These are phyloP conservation scores for Ypsolopha sequella DNA, from an alignment of 2,888 invertebrate species.

Conservation along the genomic window DNA sequence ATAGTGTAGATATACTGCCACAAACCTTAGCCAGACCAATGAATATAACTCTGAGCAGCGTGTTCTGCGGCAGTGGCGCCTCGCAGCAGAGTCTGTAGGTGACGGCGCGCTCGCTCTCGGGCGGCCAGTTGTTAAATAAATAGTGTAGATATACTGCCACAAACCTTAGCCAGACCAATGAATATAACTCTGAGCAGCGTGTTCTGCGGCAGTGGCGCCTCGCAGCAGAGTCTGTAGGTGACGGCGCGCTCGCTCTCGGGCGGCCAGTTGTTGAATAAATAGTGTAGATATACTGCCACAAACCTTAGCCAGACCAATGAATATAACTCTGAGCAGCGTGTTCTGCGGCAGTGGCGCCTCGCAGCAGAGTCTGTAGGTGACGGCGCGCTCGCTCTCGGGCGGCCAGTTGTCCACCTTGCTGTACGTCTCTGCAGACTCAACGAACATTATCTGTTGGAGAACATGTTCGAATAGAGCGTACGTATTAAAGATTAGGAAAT, in stretches of 20 bases:
- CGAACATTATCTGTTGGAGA: constrained; percentile 70
- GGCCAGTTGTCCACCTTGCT: constrained; percentile 92
- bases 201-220: constrained; percentile 89
- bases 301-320: constrained; percentile 83
- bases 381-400: constrained; percentile 87
- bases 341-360: constrained; percentile 92
- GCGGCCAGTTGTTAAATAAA: constrained; percentile 75
- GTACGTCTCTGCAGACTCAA: constrained; percentile 85
- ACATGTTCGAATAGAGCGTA: not conserved
- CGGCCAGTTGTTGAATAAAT: constrained; percentile 44
- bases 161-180: constrained; percentile 83
- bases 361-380: constrained; percentile 83
- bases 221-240: constrained; percentile 84
- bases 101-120: constrained; percentile 87
- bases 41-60: constrained; percentile 83
- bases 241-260: constrained; percentile 88
- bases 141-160: no score
- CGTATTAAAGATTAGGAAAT: not conserved
- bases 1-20: no score
- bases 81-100: constrained; percentile 87
- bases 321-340: constrained; percentile 83
- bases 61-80: constrained; percentile 89
- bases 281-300: no score
- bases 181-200: constrained; percentile 85
- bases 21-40: constrained; percentile 84